phyloP scores from a whole-genome alignment of 2,888 invertebrate species.

The Brachypalpus laphriformis region DNA sequence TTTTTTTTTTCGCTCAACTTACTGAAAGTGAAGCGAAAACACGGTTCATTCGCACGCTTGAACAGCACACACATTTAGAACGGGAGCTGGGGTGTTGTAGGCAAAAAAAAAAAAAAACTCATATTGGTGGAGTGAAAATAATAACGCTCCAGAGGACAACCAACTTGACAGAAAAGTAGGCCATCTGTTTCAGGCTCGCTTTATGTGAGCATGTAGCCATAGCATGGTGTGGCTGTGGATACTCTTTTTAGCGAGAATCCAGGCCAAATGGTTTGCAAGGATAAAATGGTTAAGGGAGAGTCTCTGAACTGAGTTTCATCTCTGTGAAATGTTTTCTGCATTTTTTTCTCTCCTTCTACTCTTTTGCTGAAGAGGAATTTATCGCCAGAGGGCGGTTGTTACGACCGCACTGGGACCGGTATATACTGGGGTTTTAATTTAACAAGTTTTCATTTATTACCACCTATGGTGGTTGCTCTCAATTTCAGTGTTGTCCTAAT shows the following conservation, averaged over 20 bases:
- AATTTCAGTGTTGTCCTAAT: constrained; percentile 64
- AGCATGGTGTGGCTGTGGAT: constrained; percentile 44
- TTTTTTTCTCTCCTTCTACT: background rate
- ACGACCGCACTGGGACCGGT: constrained; percentile 46
- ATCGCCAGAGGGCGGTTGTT: constrained; percentile 52
- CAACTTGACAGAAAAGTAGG: constrained; percentile 72
- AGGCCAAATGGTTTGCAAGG: constrained; percentile 71
- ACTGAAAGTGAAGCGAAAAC: constrained; percentile 48
- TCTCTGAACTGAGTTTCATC: constrained; percentile 46
- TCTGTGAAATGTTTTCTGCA: constrained; percentile 36
- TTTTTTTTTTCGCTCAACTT: constrained; percentile 18
- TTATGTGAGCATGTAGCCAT: constrained; percentile 1
- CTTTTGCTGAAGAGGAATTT: constrained; percentile 43
- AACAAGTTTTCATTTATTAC: constrained; percentile 71
- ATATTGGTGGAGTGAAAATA: constrained; percentile 67
- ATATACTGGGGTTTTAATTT: constrained; percentile 62
- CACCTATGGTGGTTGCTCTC: constrained; percentile 69
- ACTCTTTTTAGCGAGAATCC: constrained; percentile 52
- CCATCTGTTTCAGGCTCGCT: constrained; percentile 52
- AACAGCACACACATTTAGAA: constrained; percentile 46
- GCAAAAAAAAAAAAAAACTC: constrained; percentile 48
- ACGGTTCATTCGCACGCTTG: constrained; percentile 59
- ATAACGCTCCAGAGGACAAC: constrained; percentile 69
- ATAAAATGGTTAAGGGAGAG: constrained; percentile 68
- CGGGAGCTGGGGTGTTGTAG: background rate